These are phyloP conservation scores for Cladorhizidae sp. DNA, from an alignment of 37 sponge, comb jelly and placozoan species.

Conservation along the genomic window DNA sequence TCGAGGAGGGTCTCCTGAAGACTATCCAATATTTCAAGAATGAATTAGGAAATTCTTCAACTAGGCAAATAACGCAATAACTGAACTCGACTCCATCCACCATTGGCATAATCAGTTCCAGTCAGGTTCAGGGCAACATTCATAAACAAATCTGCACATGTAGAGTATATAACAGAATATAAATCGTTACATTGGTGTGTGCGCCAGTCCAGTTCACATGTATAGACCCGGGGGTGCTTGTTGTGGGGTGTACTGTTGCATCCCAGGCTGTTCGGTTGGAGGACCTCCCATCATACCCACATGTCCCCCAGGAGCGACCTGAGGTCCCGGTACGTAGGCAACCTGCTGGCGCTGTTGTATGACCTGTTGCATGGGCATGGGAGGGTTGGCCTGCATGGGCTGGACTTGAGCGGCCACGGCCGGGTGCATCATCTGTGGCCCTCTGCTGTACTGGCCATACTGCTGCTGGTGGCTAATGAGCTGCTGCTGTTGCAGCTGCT, in stretches of 20 bases:
- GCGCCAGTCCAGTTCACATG: no score
- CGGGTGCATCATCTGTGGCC: not conserved
- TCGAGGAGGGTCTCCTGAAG: constrained; percentile 60
- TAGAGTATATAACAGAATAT: no score
- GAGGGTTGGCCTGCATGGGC: constrained; percentile 42
- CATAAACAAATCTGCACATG: no score
- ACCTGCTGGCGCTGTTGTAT: not conserved
- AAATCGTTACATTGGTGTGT: no score
- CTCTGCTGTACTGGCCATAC: constrained; percentile 1
- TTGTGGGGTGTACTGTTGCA: constrained; percentile 39
- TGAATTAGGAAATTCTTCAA: constrained; percentile 29
- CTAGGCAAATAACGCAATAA: no score
- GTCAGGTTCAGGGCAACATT: no score
- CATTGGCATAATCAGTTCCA: no score
- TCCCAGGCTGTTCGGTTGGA: not conserved
- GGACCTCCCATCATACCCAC: constrained; percentile 4
- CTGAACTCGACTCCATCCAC: no score
- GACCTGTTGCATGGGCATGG: constrained; percentile 43
- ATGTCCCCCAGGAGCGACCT: constrained; percentile 8
- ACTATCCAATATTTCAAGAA: constrained; percentile 73
- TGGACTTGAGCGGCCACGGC: not conserved
- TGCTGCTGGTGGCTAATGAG: not conserved
- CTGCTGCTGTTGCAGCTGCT: constrained; percentile 56
- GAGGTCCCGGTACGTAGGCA: not conserved
- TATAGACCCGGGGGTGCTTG: constrained; percentile 8